phyloP scores from a whole-genome alignment of 2,797 vertebrate genomes.

The Microctenopoma lineatum region DNA sequence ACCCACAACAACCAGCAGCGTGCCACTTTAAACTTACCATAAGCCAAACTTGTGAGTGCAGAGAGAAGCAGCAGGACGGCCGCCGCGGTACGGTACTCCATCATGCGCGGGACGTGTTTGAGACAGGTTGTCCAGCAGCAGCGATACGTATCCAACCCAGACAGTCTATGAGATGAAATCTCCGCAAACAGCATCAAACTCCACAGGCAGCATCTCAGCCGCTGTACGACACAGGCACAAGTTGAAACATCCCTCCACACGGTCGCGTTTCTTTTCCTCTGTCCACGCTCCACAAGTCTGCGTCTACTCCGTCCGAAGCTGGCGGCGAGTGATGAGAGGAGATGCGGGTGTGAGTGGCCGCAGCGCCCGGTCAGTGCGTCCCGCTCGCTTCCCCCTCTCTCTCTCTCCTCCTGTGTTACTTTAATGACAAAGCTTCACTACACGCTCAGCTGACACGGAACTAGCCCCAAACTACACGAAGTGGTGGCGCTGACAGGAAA shows the following conservation, averaged over 20 bases:
- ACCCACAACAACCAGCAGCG: conserved; percentile 18
- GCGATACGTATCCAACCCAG: conserved; percentile 33
- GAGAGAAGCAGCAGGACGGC: conserved; percentile 66
- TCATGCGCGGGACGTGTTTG: conserved; percentile 55
- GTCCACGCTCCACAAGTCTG: not conserved
- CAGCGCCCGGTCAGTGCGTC: conserved; percentile 33
- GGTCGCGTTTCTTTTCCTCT: conserved; percentile 39
- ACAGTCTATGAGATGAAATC: conserved; percentile 35
- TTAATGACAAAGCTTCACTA: not conserved
- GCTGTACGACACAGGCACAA: not conserved
- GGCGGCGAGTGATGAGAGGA: conserved; percentile 57
- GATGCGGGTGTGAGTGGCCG: conserved; percentile 42
- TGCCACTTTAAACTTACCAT: conserved; percentile 77
- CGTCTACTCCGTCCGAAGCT: conserved; percentile 9
- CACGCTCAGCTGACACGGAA: not conserved
- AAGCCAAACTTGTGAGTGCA: conserved; percentile 73
- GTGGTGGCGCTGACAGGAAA: conserved; percentile 6
- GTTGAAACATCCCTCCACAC: conserved; percentile 36
- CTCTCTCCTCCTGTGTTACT: not conserved
- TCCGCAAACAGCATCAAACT: conserved; percentile 41
- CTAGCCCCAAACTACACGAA: not conserved
- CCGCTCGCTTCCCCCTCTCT: conserved; percentile 4
- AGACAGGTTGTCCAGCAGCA: conserved; percentile 42
- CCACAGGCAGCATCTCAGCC: conserved; percentile 58
- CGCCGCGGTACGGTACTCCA: conserved; percentile 76